Base-by-base conservation (phyloP, 2,113 vertebrate species). In the Choloepus hoffmanni region DNA sequence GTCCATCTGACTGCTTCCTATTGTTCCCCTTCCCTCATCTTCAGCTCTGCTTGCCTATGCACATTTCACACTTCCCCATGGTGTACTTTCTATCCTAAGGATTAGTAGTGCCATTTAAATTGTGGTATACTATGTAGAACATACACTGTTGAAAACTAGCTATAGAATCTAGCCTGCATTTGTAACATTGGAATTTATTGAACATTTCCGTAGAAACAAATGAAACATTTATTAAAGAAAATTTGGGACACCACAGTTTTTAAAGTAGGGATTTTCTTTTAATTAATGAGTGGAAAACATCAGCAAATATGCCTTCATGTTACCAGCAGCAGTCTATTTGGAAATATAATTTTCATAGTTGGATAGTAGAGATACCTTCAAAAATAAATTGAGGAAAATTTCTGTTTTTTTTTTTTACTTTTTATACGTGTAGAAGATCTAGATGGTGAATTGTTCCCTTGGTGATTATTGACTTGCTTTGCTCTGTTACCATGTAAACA, bases 391-490 rank as follows among this genome's bases (percentile, higher is more conserved):
- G 8, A 68, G 45, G 30, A 68, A 62, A 58, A 62, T 36, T 26
- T 77, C 43, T 78, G 6, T 11, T 12, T 36, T 85, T 94, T 77
- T 21, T 36, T 36, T 36, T 36, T 36, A 70, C 21, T 19, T 65
- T 81, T 76, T 72, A 30, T 84, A 76, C 13, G 30, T 76, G 7
- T 92, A 81, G 10, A 96, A 85, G 23, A 68, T 40, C 8, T 13
- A 15, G 14, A 48, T 76, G 13, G 48, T 65, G 3, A 89, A 15
- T 3, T 79, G 0, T 68, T 33, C 0, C 7, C 16, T 76, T 53
- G 13, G 24, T 90, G n/a, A 92, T 87, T 76, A 45, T 73, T 72
- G 28, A 72, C 30, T 62, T 92, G 33, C 12, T 95, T 78, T 92
- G 28, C 68, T 90, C 19, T 88, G 7, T 82, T 86, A 33, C 40